Evolutionary conservation across 2,113 vertebrate species (phyloP).

Genomic region (Hystrix cristata): DNA sequence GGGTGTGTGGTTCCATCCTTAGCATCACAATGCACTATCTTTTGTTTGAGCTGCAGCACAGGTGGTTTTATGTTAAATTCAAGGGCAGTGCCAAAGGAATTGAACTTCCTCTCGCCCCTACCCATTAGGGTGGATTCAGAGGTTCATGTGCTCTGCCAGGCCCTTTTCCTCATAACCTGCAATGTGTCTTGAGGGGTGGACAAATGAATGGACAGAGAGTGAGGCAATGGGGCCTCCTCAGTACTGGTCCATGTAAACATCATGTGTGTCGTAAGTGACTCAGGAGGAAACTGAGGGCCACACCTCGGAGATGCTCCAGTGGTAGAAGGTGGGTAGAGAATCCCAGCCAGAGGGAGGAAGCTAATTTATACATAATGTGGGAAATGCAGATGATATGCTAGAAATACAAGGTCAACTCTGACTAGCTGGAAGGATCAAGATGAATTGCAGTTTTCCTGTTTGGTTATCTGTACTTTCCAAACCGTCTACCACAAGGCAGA

Average conservation of each 20-base stretch:
- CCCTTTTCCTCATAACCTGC: neutral
- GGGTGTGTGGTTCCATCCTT: neutral
- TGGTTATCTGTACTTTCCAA: neutral
- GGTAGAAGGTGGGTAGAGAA: neutral
- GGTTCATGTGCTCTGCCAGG: neutral
- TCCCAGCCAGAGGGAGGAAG: rapidly evolving
- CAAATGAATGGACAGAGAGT: neutral
- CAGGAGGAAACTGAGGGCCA: too few species aligned
- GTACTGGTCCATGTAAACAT: too few species aligned
- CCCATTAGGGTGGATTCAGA: rapidly evolving
- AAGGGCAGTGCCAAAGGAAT: neutral
- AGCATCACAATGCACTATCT: rapidly evolving
- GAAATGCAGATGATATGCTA: rapidly evolving
- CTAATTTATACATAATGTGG: rapidly evolving
- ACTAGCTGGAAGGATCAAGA: rapidly evolving
- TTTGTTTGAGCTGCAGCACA: too few species aligned
- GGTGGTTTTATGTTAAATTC: neutral
- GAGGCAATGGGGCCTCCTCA: too few species aligned
- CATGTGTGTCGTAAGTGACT: rapidly evolving
- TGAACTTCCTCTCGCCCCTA: rapidly evolving
- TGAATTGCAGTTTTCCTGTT: rapidly evolving
- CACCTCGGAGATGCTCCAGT: rapidly evolving
- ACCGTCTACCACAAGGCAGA: rapidly evolving
- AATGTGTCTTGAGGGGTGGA: rapidly evolving
- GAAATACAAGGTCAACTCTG: too few species aligned